Evolutionary conservation across 2,113 vertebrate species (phyloP).

Genomic region (Xenopus laevis): DNA sequence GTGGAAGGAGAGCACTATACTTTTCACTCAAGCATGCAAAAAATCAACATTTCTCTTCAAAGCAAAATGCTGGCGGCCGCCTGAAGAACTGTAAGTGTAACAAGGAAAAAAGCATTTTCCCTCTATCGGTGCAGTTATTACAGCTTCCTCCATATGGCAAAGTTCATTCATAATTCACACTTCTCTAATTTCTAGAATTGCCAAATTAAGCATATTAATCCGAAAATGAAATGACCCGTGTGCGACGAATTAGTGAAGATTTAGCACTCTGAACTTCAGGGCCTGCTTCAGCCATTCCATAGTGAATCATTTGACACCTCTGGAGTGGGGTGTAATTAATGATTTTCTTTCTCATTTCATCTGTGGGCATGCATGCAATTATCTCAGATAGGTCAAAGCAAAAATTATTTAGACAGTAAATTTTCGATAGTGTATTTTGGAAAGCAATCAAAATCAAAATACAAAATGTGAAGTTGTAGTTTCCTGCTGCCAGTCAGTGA

Average conservation of each 20-base stretch:
- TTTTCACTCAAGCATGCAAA: slow-evolving; percentile 37
- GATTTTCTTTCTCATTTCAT: slow-evolving; percentile 48
- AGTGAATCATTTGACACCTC: slow-evolving; percentile 52
- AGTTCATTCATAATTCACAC: slow-evolving; percentile 74
- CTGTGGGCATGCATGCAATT: slow-evolving; percentile 53
- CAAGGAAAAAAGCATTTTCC: slow-evolving; percentile 58
- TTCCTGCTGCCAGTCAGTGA: slow-evolving; percentile 24
- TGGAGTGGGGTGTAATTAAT: slow-evolving; percentile 50
- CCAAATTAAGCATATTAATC: slow-evolving; percentile 70
- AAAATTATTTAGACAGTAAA: slow-evolving; percentile 39
- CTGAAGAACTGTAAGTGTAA: slow-evolving; percentile 43
- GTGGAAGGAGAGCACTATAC: slow-evolving; percentile 30
- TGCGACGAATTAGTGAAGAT: slow-evolving; percentile 68
- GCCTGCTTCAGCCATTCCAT: slow-evolving; percentile 63
- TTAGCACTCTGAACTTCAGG: slow-evolving; percentile 65
- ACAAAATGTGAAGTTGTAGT: slow-evolving; percentile 15
- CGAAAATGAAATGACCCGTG: slow-evolving; percentile 74
- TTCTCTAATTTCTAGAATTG: slow-evolving; percentile 72
- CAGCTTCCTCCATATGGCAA: slow-evolving; percentile 74
- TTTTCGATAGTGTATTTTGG: slow-evolving; percentile 28
- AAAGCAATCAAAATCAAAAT: slow-evolving; percentile 21
- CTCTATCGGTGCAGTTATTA: slow-evolving; percentile 75
- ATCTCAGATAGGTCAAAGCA: slow-evolving; percentile 46
- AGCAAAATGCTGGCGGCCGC: slow-evolving; percentile 39
- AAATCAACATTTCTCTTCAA: slow-evolving; percentile 52